phyloP scores from a whole-genome alignment of 2,113 vertebrate species.

The Lycaon pictus region DNA sequence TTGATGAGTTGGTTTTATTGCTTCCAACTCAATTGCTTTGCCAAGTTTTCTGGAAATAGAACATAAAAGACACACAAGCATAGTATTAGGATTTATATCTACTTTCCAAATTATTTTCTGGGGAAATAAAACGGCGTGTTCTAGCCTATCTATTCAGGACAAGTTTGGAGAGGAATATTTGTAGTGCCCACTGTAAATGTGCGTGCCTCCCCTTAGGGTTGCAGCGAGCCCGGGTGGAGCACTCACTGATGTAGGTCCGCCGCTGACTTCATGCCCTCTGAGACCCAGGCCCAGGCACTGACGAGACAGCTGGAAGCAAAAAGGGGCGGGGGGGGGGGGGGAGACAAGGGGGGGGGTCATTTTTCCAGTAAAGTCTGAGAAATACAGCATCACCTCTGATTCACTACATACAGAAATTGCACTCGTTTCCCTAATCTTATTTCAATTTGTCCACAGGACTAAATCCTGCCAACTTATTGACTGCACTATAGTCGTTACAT shows the following conservation, averaged over 20 bases:
- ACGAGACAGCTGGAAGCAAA: conserved; percentile 88
- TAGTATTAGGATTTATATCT: conserved; percentile 68
- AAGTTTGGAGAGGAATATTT: conserved; percentile 58
- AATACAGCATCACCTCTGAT: background rate
- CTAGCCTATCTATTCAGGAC: conserved; percentile 29
- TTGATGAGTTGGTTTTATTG: conserved; percentile 89
- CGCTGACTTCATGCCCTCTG: conserved; percentile 91
- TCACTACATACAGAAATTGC: background rate
- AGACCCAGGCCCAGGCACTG: conserved; percentile 90
- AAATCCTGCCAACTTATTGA: background rate
- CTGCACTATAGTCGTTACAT: background rate
- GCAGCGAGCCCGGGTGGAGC: background rate
- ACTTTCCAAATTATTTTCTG: conserved; percentile 66
- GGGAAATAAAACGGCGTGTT: conserved; percentile 52
- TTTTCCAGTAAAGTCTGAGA: background rate
- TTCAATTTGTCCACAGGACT: conserved; percentile 48
- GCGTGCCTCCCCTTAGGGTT: background rate
- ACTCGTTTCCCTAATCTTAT: background rate
- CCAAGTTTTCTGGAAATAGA: conserved; percentile 88
- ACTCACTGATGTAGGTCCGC: conserved; percentile 92
- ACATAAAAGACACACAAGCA: conserved; percentile 72
- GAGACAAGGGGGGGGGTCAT: background rate
- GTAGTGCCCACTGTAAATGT: conserved; percentile 41
- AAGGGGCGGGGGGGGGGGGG: background rate
- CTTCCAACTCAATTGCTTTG: conserved; percentile 92